Percentiles rank a stretch among this genome's conserved stretches.
phyloP scores from a whole-genome alignment of 2,888 invertebrate genomes.

The Pelosia muscerda region DNA sequence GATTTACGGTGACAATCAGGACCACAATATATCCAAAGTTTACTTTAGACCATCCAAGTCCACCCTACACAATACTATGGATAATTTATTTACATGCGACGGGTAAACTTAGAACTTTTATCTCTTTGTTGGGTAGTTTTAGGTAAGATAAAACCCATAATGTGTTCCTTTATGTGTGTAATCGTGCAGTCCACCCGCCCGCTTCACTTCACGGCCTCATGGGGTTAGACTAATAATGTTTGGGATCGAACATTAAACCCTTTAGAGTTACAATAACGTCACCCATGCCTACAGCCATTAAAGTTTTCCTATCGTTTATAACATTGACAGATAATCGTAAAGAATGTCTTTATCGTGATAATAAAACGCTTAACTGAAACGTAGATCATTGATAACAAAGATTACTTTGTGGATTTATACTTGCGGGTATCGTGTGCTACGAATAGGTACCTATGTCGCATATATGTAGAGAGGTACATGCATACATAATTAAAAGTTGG shows the following conservation, averaged over 20 bases:
- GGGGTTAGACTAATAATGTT: slow-evolving; percentile 57
- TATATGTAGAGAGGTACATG: slow-evolving; percentile 11
- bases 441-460: slow-evolving; percentile 14
- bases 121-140: slow-evolving; percentile 80
- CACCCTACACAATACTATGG: slow-evolving; percentile 70
- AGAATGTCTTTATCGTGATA: slow-evolving; percentile 61
- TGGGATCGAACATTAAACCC: slow-evolving; percentile 22
- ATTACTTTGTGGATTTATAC: slow-evolving; percentile 51
- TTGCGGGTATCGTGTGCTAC: slow-evolving; percentile 36
- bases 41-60: slow-evolving; percentile 76
- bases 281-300: slow-evolving; percentile 40
- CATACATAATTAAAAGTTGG: slow-evolving; percentile 3
- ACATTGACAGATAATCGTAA: slow-evolving; percentile 59
- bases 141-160: slow-evolving; percentile 83
- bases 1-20: slow-evolving; percentile 75
- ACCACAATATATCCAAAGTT: slow-evolving; percentile 75
- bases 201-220: slow-evolving; percentile 64
- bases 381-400: slow-evolving; percentile 56
- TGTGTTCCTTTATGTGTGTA: slow-evolving; percentile 78
- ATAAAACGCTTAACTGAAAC: slow-evolving; percentile 57
- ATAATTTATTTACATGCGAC: slow-evolving; percentile 83
- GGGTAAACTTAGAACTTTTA: slow-evolving; percentile 78
- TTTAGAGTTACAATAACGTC: slow-evolving; percentile 33
- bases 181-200: slow-evolving; percentile 62
- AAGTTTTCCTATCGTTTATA: slow-evolving; percentile 51